phyloP scores from a whole-genome alignment of 2,888 invertebrate genomes.

The Drosophila demipolita region DNA sequence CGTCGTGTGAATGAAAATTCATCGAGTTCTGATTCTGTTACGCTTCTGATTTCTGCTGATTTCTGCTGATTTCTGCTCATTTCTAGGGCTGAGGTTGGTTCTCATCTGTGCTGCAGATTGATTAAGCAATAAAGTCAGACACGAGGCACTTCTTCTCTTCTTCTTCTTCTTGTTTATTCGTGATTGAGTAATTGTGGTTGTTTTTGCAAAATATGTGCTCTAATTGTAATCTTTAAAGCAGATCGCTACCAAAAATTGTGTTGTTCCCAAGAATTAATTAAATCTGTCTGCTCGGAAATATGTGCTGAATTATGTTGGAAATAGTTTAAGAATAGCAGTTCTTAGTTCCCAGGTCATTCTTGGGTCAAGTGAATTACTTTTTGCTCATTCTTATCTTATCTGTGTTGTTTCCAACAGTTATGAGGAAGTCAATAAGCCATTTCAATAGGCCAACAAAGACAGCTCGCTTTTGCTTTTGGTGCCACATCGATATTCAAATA shows the following conservation, averaged over 20 bases:
- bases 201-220: slow-evolving; percentile 47
- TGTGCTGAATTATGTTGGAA: slow-evolving; percentile 33
- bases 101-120: slow-evolving; percentile 45
- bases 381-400: slow-evolving; percentile 62
- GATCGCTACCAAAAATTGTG: slow-evolving; percentile 66
- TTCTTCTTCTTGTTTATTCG: slow-evolving; percentile 8
- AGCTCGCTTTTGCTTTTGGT: slow-evolving; percentile 37
- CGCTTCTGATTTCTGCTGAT: slow-evolving; percentile 33
- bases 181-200: slow-evolving; percentile 63
- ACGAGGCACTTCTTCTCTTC: slow-evolving; percentile 3
- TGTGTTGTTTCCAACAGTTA: slow-evolving; percentile 38
- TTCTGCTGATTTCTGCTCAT: slow-evolving; percentile 32
- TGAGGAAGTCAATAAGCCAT: slow-evolving; percentile 57
- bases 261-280: slow-evolving; percentile 53
- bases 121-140: slow-evolving; percentile 49
- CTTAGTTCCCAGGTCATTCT: slow-evolving; percentile 23
- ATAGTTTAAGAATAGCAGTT: slow-evolving; percentile 26
- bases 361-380: slow-evolving; percentile 47
- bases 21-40: slow-evolving; percentile 18
- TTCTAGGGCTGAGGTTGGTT: slow-evolving; percentile 17
- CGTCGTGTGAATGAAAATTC: slow-evolving; percentile 65
- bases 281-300: slow-evolving; percentile 22
- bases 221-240: slow-evolving; percentile 66
- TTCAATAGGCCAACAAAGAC: slow-evolving; percentile 36
- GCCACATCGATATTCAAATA: slow-evolving; percentile 68